A percentile compares a stretch with the other conserved stretches of the same genome.
phyloP scores from a whole-genome alignment of 2,113 vertebrate genomes.

The Syngnathus scovelli region DNA sequence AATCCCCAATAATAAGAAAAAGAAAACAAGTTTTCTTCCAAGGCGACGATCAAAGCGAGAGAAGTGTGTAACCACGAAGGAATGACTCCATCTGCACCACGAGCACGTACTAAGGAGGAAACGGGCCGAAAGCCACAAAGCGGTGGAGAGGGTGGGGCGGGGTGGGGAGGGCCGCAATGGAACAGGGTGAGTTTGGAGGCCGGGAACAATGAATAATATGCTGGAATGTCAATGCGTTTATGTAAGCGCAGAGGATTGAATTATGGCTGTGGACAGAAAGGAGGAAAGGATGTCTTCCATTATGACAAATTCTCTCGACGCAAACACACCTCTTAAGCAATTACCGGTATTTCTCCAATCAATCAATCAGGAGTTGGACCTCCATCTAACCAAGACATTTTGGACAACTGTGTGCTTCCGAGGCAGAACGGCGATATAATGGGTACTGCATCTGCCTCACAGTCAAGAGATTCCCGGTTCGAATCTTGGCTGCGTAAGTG shows the following conservation, averaged over 20 bases:
- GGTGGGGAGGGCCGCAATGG: conserved; percentile 27
- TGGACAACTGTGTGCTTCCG: not conserved
- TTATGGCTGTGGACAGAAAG: conserved; percentile 21
- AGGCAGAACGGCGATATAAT: not conserved
- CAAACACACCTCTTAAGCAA: not conserved
- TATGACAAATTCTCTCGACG: not conserved
- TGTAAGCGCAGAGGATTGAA: conserved; percentile 30
- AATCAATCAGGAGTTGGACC: not conserved
- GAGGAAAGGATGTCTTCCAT: conserved; percentile 6
- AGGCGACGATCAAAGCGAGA: conserved; percentile 15
- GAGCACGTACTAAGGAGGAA: conserved; percentile 67
- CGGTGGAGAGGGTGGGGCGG: conserved; percentile 6
- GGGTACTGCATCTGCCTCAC: not conserved
- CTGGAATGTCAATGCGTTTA: conserved; percentile 43
- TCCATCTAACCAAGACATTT: not conserved
- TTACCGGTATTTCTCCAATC: not conserved
- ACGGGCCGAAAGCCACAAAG: conserved; percentile 47
- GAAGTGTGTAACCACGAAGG: conserved; percentile 26
- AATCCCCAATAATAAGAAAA: not conserved
- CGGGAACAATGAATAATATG: conserved; percentile 57
- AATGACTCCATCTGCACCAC: conserved; percentile 34
- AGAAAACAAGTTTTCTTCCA: conserved; percentile 1
- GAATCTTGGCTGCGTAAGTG: not conserved
- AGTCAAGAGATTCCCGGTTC: not conserved
- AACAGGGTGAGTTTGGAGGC: conserved; percentile 44